Percentiles rank a stretch among this genome's conserved stretches.
Evolutionary conservation across 2,113 vertebrate genomes (phyloP).

Genomic region (Paratilapia polleni): DNA sequence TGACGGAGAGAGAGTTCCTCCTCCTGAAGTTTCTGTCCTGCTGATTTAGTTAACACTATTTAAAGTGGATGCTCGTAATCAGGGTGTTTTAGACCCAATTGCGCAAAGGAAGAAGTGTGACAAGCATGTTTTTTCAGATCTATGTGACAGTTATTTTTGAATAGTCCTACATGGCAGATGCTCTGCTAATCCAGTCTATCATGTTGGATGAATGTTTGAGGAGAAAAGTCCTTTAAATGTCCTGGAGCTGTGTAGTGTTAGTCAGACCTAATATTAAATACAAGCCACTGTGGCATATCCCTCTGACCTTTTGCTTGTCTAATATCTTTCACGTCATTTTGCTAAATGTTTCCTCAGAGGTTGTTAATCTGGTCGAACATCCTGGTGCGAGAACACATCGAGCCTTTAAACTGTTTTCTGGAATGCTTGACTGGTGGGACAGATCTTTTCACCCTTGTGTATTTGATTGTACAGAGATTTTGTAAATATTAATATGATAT

Average conservation of each 20-base stretch:
- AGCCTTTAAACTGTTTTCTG: conserved; percentile 46
- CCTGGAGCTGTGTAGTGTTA: not conserved
- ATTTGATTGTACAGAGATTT: conserved; percentile 74
- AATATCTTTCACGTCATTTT: not conserved
- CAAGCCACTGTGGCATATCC: not conserved
- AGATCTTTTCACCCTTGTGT: conserved; percentile 49
- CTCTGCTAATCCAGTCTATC: not conserved
- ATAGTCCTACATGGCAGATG: not conserved
- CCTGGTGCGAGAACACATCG: conserved; percentile 45
- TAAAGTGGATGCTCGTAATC: conserved; percentile 26
- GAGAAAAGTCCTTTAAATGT: not conserved
- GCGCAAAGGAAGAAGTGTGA: not conserved
- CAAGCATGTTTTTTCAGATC: not conserved
- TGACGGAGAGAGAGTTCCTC: conserved; percentile 36
- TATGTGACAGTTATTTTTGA: not conserved
- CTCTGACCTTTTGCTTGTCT: not conserved
- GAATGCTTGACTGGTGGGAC: conserved; percentile 48
- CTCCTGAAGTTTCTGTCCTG: conserved; percentile 56
- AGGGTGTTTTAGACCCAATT: conserved; percentile 30
- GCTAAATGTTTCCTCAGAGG: not conserved
- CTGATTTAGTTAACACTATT: conserved; percentile 44
- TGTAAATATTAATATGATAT: conserved; percentile 74
- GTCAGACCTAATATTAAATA: not conserved
- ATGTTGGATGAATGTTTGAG: not conserved
- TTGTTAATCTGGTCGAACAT: conserved; percentile 23